phyloP scores from a whole-genome alignment of 2,888 invertebrate species.

The Prionchulus punctatus region DNA sequence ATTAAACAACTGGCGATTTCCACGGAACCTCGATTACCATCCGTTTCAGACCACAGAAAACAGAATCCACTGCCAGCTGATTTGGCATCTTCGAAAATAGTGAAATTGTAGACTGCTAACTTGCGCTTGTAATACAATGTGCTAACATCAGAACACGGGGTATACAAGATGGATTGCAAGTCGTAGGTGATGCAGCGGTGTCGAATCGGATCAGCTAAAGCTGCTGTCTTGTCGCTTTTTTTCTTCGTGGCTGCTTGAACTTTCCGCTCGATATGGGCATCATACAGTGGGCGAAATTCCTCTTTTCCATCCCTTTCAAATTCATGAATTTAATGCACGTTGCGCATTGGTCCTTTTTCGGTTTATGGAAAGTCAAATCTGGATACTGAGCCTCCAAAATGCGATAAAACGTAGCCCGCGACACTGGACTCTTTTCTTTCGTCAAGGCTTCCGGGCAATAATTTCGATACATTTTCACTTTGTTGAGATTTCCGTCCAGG shows the following conservation, averaged over 20 bases:
- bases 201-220: background rate
- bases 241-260: background rate
- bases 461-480: background rate
- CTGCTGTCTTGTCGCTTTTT: background rate
- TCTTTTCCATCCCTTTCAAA: background rate
- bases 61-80: background rate
- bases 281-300: background rate
- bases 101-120: constrained; percentile 9
- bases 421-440: background rate
- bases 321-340: background rate
- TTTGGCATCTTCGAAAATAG: constrained; percentile 4
- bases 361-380: constrained; percentile 3
- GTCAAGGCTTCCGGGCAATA: background rate
- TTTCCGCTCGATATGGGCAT: background rate
- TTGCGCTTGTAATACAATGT: constrained; percentile 11
- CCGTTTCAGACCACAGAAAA: constrained; percentile 2
- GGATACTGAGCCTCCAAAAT: background rate
- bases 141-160: constrained; percentile 4
- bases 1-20: background rate
- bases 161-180: constrained; percentile 5
- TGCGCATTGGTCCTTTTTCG: constrained; percentile 7
- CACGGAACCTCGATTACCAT: background rate
- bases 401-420: background rate
- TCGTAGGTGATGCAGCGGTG: constrained; percentile 1
- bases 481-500: background rate